Base-by-base conservation (phyloP, 2,797 vertebrate genomes). In the Alcedo quadribrachys region DNA sequence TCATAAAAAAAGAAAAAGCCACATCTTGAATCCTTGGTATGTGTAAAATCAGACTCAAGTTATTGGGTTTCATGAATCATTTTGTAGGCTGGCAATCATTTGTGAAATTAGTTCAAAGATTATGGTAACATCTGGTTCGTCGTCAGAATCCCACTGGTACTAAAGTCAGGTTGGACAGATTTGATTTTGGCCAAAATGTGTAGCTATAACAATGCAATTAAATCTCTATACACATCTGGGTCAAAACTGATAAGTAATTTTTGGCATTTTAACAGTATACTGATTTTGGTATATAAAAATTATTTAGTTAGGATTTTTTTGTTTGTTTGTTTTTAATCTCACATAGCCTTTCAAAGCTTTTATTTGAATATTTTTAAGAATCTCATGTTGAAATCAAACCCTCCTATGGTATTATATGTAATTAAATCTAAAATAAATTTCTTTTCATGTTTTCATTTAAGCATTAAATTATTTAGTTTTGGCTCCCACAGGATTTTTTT, bases 401-500 rank as follows among this genome's bases (percentile, higher is more conserved):
- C 55, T 84, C 28, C 28, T 60, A 15, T 2, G 4, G 20, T 37
- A 57, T 88, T 88, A 63, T 84, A 86, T 50, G 61, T 61, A 6
- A 76, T 77, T 68, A 90, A 80, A 77, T 19, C 12, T 5, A 6
- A 68, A 67, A 37, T 1, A 67, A 80, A 50, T 11, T 48, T 74
- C 16, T 46, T 75, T 61, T 71, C 45, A 19, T 21, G 53, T 84
- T 86, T 73, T 91, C 20, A 53, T 74, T 87, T 76, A 54, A 74
- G 25, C 53, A 40, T 61, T 81, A 62, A 82, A 78, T 85, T 68
- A 77, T 90, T 92, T 85, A 8, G n/a, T 35, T 90, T 77, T 82
- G 18, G 9, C 54, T 93, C 16, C 65, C 54, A 62, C 50, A 15
- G 46, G 27, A 70, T 20, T 0, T 14, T 12, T 63, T 28, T 63